A percentile compares a stretch with the other conserved stretches of the same genome.
phyloP scores from a whole-genome alignment of 2,797 vertebrate genomes.

The Borostomias antarcticus region DNA sequence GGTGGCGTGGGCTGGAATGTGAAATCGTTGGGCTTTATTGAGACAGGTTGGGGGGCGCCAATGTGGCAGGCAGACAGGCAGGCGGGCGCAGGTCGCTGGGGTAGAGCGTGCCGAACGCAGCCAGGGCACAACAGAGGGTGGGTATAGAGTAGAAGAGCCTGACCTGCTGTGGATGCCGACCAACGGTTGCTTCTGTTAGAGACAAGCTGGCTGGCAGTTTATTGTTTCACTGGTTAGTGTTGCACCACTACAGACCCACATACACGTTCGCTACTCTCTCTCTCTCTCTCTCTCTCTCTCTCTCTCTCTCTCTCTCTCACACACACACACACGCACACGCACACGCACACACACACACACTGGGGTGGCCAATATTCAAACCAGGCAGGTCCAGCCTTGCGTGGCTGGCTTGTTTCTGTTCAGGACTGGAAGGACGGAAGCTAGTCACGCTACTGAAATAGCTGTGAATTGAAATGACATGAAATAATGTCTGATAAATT shows the following conservation, averaged over 20 bases:
- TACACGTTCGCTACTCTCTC: too few species aligned
- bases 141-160: neutral
- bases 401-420: too few species aligned
- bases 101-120: slow-evolving; percentile 25
- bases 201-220: neutral
- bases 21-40: slow-evolving; percentile 39
- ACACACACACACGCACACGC: too few species aligned
- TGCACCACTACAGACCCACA: slow-evolving; percentile 6
- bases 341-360: too few species aligned
- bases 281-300: too few species aligned
- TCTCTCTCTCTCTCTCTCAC: too few species aligned
- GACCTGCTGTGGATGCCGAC: neutral
- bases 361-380: too few species aligned
- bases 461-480: too few species aligned
- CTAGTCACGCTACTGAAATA: too few species aligned
- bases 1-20: slow-evolving; percentile 55
- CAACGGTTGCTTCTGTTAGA: neutral
- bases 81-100: slow-evolving; percentile 22
- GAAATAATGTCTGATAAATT: too few species aligned
- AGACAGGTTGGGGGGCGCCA: slow-evolving; percentile 32
- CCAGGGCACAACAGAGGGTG: neutral
- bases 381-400: too few species aligned
- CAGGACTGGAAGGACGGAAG: too few species aligned
- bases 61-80: slow-evolving; percentile 10
- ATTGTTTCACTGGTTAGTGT: neutral